Conservation (phyloP, 1,140 invertebrate species). For the Drosophila truncata region DNA sequence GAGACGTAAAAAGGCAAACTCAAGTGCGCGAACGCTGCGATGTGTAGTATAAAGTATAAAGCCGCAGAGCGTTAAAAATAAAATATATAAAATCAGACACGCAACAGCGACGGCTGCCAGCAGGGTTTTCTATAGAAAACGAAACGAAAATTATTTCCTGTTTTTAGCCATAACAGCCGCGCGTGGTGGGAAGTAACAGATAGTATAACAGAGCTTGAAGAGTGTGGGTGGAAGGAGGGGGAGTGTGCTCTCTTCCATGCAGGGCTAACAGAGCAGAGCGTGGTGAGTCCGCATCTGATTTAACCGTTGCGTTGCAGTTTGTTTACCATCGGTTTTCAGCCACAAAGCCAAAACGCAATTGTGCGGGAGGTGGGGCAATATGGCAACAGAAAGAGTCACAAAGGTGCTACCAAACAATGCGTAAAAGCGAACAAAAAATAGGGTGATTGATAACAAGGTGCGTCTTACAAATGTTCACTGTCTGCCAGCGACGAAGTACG, state of each 20-base stretch:
- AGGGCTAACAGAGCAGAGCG: conserved; percentile 39
- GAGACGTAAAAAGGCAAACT: conserved; percentile 50
- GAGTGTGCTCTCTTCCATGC: conserved; percentile 1
- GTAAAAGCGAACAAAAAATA: conserved; percentile 23
- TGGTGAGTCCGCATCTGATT: conserved; percentile 33
- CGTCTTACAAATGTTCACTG: conserved; percentile 34
- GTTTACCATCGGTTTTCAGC: conserved; percentile 39
- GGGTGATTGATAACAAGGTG: conserved; percentile 50
- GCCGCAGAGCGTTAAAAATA: conserved; percentile 53
- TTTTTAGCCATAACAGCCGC: conserved; percentile 49
- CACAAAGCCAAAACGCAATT: conserved; percentile 39
- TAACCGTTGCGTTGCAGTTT: conserved; percentile 45
- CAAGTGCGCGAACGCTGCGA: conserved; percentile 8
- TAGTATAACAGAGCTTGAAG: conserved; percentile 6
- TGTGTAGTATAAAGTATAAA: conserved; percentile 47
- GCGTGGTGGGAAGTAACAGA: conserved; percentile 28
- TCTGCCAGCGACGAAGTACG: conserved; percentile 10
- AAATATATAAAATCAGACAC: conserved; percentile 41
- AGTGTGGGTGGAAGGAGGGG: conserved; percentile 1
- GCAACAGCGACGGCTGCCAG: conserved; percentile 31
- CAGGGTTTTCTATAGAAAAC: conserved; percentile 61
- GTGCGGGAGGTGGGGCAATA: conserved; percentile 3
- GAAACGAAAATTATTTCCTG: conserved; percentile 70
- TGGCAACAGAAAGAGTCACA: conserved; percentile 7
- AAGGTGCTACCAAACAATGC: conserved; percentile 35